Evolutionary conservation across 2,113 vertebrate genomes (phyloP).

Genomic region (Seriola dumerili): DNA sequence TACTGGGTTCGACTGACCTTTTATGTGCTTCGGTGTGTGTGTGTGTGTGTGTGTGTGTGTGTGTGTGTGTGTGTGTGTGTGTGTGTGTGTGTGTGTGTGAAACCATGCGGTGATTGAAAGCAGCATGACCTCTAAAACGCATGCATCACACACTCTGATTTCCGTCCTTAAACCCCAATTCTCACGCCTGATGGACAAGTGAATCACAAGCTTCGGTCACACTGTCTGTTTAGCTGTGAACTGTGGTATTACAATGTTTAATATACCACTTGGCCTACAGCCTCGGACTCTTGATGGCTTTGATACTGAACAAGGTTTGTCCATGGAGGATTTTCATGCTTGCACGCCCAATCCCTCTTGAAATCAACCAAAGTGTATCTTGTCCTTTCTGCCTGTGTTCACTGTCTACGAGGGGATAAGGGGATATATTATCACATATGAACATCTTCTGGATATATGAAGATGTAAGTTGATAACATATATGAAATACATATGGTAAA

Average conservation of each 20-base stretch:
- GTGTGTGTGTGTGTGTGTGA: not conserved
- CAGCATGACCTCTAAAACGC: constrained; percentile 23
- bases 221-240: constrained; percentile 52
- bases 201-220: constrained; percentile 56
- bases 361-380: constrained; percentile 23
- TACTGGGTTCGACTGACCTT: constrained; percentile 41
- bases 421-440: no score
- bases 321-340: constrained; percentile 32
- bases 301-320: constrained; percentile 43
- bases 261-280: constrained; percentile 38
- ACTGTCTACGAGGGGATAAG: not conserved
- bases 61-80: not conserved
- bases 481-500: no score
- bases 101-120: constrained; percentile 27
- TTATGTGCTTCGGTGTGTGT: constrained; percentile 5
- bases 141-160: constrained; percentile 33
- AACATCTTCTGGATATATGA: no score
- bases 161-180: constrained; percentile 28
- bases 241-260: constrained; percentile 39
- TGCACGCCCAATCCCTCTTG: constrained; percentile 15
- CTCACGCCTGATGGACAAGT: constrained; percentile 49
- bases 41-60: not conserved
- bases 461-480: no score
- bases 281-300: not conserved
- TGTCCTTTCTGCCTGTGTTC: constrained; percentile 4